Conservation (phyloP, 2,888 invertebrate genomes). For the Syrista parreyssii region DNA sequence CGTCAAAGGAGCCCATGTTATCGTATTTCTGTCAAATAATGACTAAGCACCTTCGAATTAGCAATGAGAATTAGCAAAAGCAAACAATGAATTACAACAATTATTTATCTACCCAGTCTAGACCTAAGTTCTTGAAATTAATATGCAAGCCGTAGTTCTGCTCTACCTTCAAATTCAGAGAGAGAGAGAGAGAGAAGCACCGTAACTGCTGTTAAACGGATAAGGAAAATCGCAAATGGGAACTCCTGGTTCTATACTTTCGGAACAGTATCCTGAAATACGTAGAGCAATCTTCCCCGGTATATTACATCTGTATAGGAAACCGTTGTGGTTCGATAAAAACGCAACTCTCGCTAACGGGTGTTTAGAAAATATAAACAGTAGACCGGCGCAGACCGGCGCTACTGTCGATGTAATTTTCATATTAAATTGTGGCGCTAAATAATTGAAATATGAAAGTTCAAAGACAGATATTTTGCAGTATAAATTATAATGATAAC, state of each 20-base stretch:
- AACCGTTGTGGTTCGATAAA: not conserved
- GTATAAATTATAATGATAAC: not conserved
- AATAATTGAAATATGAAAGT: not conserved
- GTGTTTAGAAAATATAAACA: not conserved
- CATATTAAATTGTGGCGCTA: not conserved
- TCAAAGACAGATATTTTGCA: not conserved
- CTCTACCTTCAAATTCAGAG: not conserved
- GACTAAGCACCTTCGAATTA: not conserved
- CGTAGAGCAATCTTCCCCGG: not conserved
- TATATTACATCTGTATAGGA: not conserved
- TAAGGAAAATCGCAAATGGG: not conserved
- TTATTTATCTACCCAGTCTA: not conserved
- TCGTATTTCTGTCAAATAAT: not conserved
- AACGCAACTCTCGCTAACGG: not conserved
- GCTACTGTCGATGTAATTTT: not conserved
- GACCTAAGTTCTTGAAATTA: not conserved
- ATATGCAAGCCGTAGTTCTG: not conserved
- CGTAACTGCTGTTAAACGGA: not conserved
- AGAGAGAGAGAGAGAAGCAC: not conserved
- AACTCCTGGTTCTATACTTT: not conserved
- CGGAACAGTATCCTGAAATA: not conserved
- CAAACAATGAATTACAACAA: not conserved
- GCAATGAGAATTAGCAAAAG: too few species aligned
- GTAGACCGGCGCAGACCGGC: not conserved
- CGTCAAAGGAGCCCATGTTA: not conserved